Evolutionary conservation across 2,888 invertebrate species (phyloP).

Genomic region (Hyalella azteca): DNA sequence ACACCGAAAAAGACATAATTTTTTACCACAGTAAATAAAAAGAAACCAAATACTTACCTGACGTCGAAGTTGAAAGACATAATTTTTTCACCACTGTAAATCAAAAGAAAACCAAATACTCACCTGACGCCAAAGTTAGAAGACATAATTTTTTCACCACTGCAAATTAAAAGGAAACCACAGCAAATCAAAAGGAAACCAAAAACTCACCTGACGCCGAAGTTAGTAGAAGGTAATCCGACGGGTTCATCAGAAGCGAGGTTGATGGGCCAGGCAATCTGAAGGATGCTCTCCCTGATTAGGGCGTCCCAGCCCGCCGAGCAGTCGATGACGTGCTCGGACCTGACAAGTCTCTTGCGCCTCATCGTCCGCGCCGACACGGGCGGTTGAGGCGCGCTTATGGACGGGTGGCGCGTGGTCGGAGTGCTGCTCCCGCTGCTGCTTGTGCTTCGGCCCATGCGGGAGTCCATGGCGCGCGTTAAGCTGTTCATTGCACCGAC

Average conservation of each 20-base stretch:
- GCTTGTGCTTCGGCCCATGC: background rate
- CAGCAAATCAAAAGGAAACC: background rate
- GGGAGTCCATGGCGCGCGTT: background rate
- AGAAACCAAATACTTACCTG: too few species aligned
- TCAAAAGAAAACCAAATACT: too few species aligned
- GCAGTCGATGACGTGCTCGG: conserved; percentile 52
- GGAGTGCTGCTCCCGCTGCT: background rate
- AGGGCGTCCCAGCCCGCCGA: conserved; percentile 59
- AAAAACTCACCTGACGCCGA: conserved; percentile 46
- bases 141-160: too few species aligned
- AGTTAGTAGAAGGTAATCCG: conserved; percentile 36
- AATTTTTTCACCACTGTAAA: too few species aligned
- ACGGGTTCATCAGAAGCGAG: conserved; percentile 58
- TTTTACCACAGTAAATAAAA: too few species aligned
- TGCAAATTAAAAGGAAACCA: too few species aligned
- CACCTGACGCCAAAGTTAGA: too few species aligned
- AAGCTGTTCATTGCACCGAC: conserved; percentile 12
- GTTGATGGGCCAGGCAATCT: conserved; percentile 60
- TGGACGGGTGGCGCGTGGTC: background rate
- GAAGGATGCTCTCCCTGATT: conserved; percentile 60
- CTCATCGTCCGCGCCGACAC: conserved; percentile 40
- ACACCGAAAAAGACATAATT: too few species aligned
- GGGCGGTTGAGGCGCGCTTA: background rate
- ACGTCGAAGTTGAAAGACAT: too few species aligned
- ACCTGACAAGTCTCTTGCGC: conserved; percentile 48